Conservation (phyloP, 2,113 vertebrate species). For the Cygnus buccinator region DNA sequence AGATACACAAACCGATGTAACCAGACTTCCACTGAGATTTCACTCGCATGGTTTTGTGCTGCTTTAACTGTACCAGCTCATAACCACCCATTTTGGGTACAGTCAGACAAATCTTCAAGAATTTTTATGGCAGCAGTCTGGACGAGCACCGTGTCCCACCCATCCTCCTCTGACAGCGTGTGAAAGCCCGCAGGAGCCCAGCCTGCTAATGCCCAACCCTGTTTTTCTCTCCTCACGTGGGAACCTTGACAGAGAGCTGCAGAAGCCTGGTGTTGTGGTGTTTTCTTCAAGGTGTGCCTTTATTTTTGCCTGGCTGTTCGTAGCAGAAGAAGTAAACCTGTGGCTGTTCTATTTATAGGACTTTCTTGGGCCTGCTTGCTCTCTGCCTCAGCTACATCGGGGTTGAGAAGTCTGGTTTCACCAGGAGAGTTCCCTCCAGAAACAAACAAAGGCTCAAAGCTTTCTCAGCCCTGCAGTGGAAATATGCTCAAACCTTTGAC, state of each 20-base stretch:
- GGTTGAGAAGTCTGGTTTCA: not conserved
- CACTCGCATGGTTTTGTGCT: not conserved
- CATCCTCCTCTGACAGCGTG: fast-evolving
- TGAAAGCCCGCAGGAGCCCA: not conserved
- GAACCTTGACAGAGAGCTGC: not conserved
- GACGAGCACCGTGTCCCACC: not conserved
- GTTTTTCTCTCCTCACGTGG: not conserved
- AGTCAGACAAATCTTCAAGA: not conserved
- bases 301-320: not conserved
- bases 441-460: not conserved
- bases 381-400: not conserved
- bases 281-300: not conserved
- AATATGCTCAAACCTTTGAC: not conserved
- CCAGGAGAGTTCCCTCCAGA: not conserved
- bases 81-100: not conserved
- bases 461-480: not conserved
- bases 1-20: not conserved
- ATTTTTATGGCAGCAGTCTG: not conserved
- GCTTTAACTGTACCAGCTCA: not conserved
- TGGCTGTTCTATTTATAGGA: not conserved
- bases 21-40: not conserved
- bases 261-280: not conserved
- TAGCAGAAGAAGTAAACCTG: not conserved
- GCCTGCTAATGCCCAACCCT: not conserved
- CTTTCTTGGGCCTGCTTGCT: not conserved